Percentiles rank a stretch among this genome's conserved stretches.
phyloP scores from a whole-genome alignment of 2,888 invertebrate species.

The Volucella bombylans region DNA sequence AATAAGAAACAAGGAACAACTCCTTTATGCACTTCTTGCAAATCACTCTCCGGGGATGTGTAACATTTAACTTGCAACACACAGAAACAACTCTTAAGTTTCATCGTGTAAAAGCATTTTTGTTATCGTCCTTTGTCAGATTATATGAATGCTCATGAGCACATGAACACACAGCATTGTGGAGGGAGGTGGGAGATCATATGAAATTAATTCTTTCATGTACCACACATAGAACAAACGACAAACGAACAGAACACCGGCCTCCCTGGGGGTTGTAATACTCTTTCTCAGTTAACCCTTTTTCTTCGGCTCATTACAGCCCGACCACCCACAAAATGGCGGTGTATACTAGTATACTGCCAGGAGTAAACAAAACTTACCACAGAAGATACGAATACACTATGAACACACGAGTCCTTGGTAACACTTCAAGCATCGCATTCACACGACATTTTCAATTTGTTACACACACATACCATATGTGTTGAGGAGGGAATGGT shows the following conservation, averaged over 20 bases:
- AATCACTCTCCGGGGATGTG: conserved; percentile 41
- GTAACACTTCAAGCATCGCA: conserved; percentile 1
- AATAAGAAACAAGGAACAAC: background rate
- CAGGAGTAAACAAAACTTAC: conserved; percentile 7
- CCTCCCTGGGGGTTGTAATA: conserved; percentile 19
- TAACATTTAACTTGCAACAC: conserved; percentile 42
- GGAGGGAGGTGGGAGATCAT: background rate
- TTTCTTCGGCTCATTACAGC: conserved; percentile 25
- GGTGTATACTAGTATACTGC: background rate
- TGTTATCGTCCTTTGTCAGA: conserved; percentile 27
- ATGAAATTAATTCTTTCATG: conserved; percentile 30
- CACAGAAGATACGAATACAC: conserved; percentile 8
- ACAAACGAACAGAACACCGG: conserved; percentile 5
- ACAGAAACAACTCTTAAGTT: conserved; percentile 29
- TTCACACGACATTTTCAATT: conserved; percentile 63
- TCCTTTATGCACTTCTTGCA: conserved; percentile 34
- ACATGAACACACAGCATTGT: no score
- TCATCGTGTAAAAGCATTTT: conserved; percentile 18
- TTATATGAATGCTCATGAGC: background rate
- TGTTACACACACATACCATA: conserved; percentile 28
- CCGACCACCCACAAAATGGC: conserved; percentile 1
- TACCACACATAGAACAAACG: background rate
- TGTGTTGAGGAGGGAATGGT: background rate
- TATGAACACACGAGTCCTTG: background rate
- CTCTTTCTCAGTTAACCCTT: conserved; percentile 44